Percentiles rank a stretch among this genome's conserved stretches.
Evolutionary conservation across 2,797 vertebrate genomes (phyloP).

Genomic region (Anomalospiza imberbis): DNA sequence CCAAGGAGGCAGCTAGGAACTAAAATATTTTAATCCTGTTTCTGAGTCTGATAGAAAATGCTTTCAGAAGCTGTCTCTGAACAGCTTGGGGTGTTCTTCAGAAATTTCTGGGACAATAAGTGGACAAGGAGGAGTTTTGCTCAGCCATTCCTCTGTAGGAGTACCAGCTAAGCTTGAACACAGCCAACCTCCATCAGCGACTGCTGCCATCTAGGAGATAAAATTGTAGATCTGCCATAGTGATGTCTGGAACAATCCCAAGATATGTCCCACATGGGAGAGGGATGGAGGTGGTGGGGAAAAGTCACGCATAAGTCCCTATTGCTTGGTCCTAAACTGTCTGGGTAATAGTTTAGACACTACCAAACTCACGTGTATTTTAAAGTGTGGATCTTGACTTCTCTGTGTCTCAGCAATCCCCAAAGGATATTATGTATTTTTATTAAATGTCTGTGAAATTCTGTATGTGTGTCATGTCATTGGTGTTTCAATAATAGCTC

Average conservation of each 20-base stretch:
- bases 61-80: not conserved
- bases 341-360: not conserved
- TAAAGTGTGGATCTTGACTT: not conserved
- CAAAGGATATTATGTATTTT: not conserved
- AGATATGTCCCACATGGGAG: not conserved
- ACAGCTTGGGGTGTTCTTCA: not conserved
- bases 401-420: not conserved
- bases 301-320: not conserved
- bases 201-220: not conserved
- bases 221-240: not conserved
- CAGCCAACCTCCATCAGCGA: not conserved
- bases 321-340: not conserved
- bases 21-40: not conserved
- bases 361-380: not conserved
- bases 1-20: not conserved
- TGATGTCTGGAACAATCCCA: too few species aligned
- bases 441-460: not conserved
- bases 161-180: not conserved
- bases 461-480: not conserved
- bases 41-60: not conserved
- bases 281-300: rapidly evolving
- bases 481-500: not conserved
- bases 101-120: not conserved
- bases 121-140: not conserved
- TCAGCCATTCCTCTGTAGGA: not conserved